Evolutionary conservation across 2,113 vertebrate genomes (phyloP), one percentile per base, ranked within the genome.

Genomic region (Electrona antarctica): DNA sequence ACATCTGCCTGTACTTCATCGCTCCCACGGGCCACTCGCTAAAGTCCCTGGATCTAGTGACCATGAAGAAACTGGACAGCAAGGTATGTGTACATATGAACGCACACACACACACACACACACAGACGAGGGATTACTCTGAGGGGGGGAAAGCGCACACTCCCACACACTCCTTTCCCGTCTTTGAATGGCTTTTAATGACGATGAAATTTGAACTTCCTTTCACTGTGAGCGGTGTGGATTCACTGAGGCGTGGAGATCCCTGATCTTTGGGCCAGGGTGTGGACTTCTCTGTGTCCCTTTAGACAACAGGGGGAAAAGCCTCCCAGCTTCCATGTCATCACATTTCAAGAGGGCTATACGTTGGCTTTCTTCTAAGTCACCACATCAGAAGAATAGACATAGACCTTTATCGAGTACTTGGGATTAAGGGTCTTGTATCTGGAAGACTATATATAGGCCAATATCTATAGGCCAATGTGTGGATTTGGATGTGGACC

Each of bases 1-100:
- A 99, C 0, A 97, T 98, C 72, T 99, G 98, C 85, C 95, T 99
- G n/a, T 99, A 99, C 85, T 99, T 99, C 92, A 99, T 99, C 73
- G 94, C 96, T 0, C 98, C 98, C 1, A 99, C 98, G 0, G 98
- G 98, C 2, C 98, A 99, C 80, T 98, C 97, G 0, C 95, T 99
- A 67, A 99, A 99, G 84, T 98, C 97, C 52, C 79, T 98, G 89
- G 97, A 99, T 77, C 92, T 99, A 64, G 97, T 99, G 68, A 98
- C 98, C 0, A 99, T 99, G 97, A 99, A 99, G 87, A 99, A 99
- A 74, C 88, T 99, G 78, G 98, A 99, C 72, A 98, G 97, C 91
- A 99, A 99, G 96, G 97, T 98, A 78, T 1, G 0, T 0, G 0
- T 0, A 56, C n/a, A 60, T 14, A 50, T 14, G 6, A 10, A n/a